Base-by-base conservation (phyloP, 2,797 vertebrate genomes). In the Danio kyathit region DNA sequence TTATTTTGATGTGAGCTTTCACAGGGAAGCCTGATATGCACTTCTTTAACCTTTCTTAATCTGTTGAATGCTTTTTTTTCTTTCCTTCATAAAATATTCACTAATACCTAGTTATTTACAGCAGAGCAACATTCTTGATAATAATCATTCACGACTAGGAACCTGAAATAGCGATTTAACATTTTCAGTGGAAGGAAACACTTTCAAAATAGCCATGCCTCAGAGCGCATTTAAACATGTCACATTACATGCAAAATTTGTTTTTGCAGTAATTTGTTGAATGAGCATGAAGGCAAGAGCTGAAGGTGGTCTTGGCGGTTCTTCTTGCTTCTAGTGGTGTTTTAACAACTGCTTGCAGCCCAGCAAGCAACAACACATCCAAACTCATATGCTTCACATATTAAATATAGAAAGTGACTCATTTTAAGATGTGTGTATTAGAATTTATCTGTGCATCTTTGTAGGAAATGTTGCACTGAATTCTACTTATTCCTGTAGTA, bases 31-130 rank as follows among this genome's bases (percentile, higher is more conserved):
- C 70, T 71, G 19, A 17, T 71, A 6, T 88, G 85, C 88, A 86
- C 80, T 88, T 88, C 86, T 86, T 69, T 67, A 71, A 80, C 65
- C 66, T 67, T n/a, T 41, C n/a, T 40, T 60, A 66, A 72, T 60
- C 76, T 41, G 76, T 51, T 78, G 79, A 87, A 81, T 72, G 82
- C 76, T 77, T 69, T 21, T 70, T 71, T 82, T 88, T 88, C 80
- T n/a, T n/a, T 73, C 54, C 69, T 57, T 17, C 19, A 12, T 19
- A 63, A n/a, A 78, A 67, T 59, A 10, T 54, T 44, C 64, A 65
- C 72, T 48, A 69, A 80, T 65, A 56, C 57, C 17, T 70, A 70
- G 56, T 79, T 51, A 65, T 54, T 41, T 60, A 49, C 52, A 57
- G 77, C 79, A 17, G 63, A 65, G 43, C 14, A 10, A 1, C 60